Base-by-base conservation (phyloP, 1,140 invertebrate genomes). In the Penaeus japonicus region DNA sequence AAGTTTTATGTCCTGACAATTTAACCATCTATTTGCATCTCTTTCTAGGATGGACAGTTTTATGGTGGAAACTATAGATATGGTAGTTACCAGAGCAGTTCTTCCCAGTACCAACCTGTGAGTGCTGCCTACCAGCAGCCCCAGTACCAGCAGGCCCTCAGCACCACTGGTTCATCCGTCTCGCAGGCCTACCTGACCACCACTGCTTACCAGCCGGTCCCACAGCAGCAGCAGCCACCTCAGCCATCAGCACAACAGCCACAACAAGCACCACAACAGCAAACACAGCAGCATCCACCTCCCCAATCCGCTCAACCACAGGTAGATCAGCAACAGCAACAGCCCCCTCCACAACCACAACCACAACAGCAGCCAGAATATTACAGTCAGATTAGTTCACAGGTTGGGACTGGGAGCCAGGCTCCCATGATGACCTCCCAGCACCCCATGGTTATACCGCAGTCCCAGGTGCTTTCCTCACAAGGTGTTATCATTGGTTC, bases 281-380 rank as follows among this genome's bases (percentile, higher is more conserved):
- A 62, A n/a, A 27, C 12, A 35, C 32, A 39, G 27, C 82, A 79
- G 22, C 32, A 57, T 18, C 73, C 65, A 30, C 65, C 73, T 32
- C 57, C 65, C 22, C 92, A 93, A 35, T 91, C 91, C 54, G 30
- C 35, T 81, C 62, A 65, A 39, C n/a, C 92, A 92, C 85, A 92
- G 91, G 70, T 92, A 92, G 89, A 90, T 79, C 85, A 84, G 85
- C 91, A 91, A 54, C 90, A 91, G 91, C 93, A 87, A 75, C 88
- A 92, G n/a, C 90, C 65, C 47, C 32, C 84, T 70, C 85, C 84
- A 35, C 91, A 91, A 55, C 91, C 83, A 54, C 89, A 89, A 80
- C 91, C n/a, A 70, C 62, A 70, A 32, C 86, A 91, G 84, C 89
- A 85, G 39, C 83, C 24, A 85, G 85, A 87, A 35, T 87, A 87